These are phyloP conservation scores for Sigmodon hispidus DNA, from an alignment of 2,113 vertebrate genomes.

Conservation along the genomic window DNA sequence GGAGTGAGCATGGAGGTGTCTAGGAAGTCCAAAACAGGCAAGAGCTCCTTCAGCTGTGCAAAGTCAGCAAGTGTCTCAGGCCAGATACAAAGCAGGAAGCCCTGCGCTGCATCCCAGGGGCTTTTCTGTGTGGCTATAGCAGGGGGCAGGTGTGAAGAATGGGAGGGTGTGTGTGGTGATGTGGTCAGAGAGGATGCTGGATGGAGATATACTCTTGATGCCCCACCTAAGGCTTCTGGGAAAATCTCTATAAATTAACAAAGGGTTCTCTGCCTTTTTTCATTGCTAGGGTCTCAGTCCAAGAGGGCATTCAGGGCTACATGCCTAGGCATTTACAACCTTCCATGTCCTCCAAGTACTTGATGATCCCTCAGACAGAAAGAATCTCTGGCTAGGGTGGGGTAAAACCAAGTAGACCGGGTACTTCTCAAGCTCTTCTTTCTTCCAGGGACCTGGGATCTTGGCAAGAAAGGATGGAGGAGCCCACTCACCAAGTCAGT, in stretches of 20 bases:
- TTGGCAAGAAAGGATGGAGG: background rate
- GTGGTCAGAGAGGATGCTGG: background rate
- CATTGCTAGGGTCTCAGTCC: background rate
- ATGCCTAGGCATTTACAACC: background rate
- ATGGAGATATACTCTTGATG: background rate
- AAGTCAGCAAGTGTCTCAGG: background rate
- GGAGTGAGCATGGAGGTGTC: background rate
- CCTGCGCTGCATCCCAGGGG: background rate
- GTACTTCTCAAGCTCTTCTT: background rate
- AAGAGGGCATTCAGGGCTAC: background rate
- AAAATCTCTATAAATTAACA: background rate
- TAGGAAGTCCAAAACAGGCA: background rate
- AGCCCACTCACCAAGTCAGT: background rate
- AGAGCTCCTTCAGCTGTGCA: background rate
- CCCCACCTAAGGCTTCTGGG: background rate
- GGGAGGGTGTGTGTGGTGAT: too few species aligned
- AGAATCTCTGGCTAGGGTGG: background rate
- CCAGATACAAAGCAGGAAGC: background rate
- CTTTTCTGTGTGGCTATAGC: background rate
- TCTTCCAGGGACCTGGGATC: background rate
- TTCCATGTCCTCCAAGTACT: background rate
- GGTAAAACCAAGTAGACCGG: background rate
- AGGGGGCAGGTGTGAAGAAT: rapidly evolving
- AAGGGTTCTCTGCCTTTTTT: background rate
- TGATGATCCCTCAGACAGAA: background rate